phyloP scores from a whole-genome alignment of 2,888 invertebrate genomes.

The Perizoma flavofasciatum region DNA sequence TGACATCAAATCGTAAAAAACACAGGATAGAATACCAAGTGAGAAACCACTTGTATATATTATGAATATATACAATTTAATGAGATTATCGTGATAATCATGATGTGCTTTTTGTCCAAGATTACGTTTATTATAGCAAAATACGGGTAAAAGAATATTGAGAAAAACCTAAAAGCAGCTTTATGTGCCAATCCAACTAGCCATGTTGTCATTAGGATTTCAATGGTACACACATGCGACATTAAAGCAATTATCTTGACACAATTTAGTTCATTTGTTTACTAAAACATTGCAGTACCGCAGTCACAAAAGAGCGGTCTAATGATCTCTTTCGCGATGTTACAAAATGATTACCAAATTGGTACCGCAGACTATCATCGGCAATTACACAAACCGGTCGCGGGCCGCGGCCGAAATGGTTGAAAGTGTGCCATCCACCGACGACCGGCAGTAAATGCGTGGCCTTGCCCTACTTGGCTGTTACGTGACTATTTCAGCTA shows the following conservation, averaged over 20 bases:
- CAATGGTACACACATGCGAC: too few species aligned
- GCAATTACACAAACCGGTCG: conserved; percentile 52
- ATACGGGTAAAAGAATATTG: too few species aligned
- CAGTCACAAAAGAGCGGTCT: conserved; percentile 24
- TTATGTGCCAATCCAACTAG: too few species aligned
- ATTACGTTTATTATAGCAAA: too few species aligned
- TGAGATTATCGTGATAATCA: too few species aligned
- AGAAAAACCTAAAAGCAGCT: too few species aligned
- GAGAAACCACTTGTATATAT: too few species aligned
- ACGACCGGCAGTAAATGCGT: conserved; percentile 50
- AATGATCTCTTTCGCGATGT: conserved; percentile 40
- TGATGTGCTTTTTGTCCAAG: too few species aligned
- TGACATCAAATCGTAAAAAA: conserved; percentile 11
- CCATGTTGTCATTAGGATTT: too few species aligned
- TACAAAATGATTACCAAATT: conserved; percentile 45
- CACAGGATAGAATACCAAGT: conserved; percentile 6
- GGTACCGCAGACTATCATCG: conserved; percentile 36
- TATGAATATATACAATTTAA: neutral
- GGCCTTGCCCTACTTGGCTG: conserved; percentile 62
- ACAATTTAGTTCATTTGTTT: too few species aligned
- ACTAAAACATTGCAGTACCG: conserved; percentile 17
- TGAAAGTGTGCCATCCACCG: conserved; percentile 66
- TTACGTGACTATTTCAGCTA: conserved; percentile 36
- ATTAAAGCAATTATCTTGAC: too few species aligned
- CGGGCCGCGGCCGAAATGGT: conserved; percentile 45